A percentile compares a stretch with the other conserved stretches of the same genome.
Conservation (phyloP, 2,888 invertebrate species). For the Endotricha flammealis region DNA sequence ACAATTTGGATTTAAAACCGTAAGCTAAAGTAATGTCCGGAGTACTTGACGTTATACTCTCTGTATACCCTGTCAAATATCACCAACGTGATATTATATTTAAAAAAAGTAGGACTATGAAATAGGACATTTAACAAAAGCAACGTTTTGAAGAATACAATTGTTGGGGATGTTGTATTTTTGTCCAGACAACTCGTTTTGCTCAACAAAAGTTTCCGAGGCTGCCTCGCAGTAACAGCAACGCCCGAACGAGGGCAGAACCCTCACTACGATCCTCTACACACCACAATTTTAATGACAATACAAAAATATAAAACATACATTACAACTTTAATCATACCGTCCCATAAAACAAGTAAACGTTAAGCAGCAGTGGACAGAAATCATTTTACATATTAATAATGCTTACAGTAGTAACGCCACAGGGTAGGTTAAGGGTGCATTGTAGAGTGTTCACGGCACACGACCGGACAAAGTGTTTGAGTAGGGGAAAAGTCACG, state of each 20-base stretch:
- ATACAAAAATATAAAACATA: neutral
- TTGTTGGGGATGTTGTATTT: neutral
- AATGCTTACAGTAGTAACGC: slow-evolving; percentile 29
- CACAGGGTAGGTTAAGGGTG: slow-evolving; percentile 70
- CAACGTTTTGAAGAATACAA: no score
- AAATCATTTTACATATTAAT: slow-evolving; percentile 17
- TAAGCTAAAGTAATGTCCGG: no score
- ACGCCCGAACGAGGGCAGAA: slow-evolving; percentile 53
- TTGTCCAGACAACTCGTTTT: neutral
- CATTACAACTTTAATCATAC: slow-evolving; percentile 5
- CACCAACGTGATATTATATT: no score
- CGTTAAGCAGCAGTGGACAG: slow-evolving; percentile 33
- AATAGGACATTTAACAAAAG: no score
- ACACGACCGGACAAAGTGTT: slow-evolving; percentile 37
- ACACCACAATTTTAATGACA: slow-evolving; percentile 8
- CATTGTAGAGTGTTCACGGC: slow-evolving; percentile 56
- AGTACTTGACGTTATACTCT: no score
- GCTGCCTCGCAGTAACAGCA: slow-evolving; percentile 42
- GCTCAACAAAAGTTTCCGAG: slow-evolving; percentile 30
- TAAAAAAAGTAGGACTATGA: no score
- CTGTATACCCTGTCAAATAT: no score
- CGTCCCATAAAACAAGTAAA: slow-evolving; percentile 9
- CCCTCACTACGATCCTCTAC: slow-evolving; percentile 26
- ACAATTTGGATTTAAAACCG: no score
- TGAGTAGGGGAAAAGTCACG: slow-evolving; percentile 16